These are phyloP conservation scores for Clarias pachynema DNA, from an alignment of 2,797 vertebrate species.

Conservation along the genomic window DNA sequence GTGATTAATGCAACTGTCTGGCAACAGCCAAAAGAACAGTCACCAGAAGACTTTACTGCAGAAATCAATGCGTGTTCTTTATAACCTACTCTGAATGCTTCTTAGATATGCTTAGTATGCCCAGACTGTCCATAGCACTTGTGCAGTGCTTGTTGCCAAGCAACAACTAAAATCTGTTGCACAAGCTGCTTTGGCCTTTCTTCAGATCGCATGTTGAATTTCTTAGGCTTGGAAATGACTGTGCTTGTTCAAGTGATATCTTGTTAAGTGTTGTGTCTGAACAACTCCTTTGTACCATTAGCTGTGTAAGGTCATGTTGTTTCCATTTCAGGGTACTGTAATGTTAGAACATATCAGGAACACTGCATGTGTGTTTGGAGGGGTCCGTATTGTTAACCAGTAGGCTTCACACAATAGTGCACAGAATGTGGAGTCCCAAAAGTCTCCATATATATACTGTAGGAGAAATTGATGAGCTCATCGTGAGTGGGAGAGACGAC, in stretches of 20 bases:
- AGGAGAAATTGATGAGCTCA: no score
- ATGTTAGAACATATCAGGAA: background rate
- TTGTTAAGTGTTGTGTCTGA: background rate
- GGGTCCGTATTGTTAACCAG: background rate
- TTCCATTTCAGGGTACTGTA: background rate
- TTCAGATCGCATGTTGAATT: constrained; percentile 8
- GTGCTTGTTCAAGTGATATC: background rate
- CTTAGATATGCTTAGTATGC: constrained; percentile 13
- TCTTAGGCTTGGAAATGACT: constrained; percentile 28
- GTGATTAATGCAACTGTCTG: background rate
- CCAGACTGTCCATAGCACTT: constrained; percentile 42
- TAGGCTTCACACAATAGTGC: background rate
- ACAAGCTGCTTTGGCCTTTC: constrained; percentile 16
- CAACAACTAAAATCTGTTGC: constrained; percentile 43
- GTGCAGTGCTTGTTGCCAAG: constrained; percentile 51
- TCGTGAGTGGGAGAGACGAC: no score
- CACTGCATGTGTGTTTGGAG: background rate
- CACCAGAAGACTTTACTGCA: background rate
- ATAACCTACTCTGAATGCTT: background rate
- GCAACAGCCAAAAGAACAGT: background rate
- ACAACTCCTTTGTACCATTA: background rate
- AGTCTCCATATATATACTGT: no score
- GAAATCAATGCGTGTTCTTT: background rate
- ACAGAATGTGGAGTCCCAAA: no score
- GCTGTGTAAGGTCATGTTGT: background rate